These are phyloP conservation scores for Tachina lurida DNA, from an alignment of 2,888 invertebrate species.

Conservation along the genomic window DNA sequence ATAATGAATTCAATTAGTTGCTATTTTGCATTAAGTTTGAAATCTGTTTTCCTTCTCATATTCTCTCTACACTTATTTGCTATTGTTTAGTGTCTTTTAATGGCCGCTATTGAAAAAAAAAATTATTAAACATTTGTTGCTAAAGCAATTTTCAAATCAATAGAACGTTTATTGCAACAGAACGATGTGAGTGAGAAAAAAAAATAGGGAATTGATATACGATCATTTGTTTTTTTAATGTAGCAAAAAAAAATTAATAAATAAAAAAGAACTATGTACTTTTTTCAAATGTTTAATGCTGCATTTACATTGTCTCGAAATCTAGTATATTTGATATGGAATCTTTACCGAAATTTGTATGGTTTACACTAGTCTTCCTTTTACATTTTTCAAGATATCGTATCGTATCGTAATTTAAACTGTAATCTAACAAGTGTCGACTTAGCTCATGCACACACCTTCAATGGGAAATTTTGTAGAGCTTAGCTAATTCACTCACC, in stretches of 20 bases:
- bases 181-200: not conserved
- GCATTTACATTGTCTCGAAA: too few species aligned
- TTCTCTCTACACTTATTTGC: conserved; percentile 18
- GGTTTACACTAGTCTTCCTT: too few species aligned
- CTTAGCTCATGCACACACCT: too few species aligned
- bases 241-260: conserved; percentile 42
- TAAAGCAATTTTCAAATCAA: conserved; percentile 34
- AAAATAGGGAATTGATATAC: conserved; percentile 40
- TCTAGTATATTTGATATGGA: too few species aligned
- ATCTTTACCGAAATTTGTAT: too few species aligned
- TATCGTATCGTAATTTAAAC: too few species aligned
- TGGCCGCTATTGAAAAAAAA: conserved; percentile 47
- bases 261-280: too few species aligned
- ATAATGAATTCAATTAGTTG: conserved; percentile 74
- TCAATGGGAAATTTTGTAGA: too few species aligned
- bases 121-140: conserved; percentile 48
- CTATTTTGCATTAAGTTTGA: conserved; percentile 40
- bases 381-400: too few species aligned
- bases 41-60: not conserved
- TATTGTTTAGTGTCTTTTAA: conserved; percentile 57
- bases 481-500: too few species aligned
- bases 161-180: not conserved
- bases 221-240: conserved; percentile 47
- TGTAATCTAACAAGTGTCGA: too few species aligned
- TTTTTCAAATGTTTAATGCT: too few species aligned